Conservation (phyloP, 1,140 invertebrate genomes). For the Gryon sp. region DNA sequence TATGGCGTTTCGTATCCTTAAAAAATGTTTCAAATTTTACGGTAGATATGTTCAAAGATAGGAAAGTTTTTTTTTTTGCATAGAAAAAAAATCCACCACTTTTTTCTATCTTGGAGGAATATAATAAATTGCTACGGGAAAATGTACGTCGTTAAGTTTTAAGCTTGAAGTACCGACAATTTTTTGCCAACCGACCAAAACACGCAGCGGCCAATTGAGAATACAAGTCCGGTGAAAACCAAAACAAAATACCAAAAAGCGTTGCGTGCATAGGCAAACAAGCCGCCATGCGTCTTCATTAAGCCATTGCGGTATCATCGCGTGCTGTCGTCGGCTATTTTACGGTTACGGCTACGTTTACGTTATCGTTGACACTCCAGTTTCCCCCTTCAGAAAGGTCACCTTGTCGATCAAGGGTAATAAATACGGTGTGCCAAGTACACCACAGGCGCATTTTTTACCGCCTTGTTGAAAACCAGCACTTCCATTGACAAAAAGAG, state of each 20-base stretch:
- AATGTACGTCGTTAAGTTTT: constrained; percentile 10
- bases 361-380: constrained; percentile 30
- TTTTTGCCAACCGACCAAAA: constrained; percentile 10
- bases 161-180: not conserved
- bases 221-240: constrained; percentile 25
- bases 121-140: constrained; percentile 5
- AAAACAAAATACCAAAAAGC: constrained; percentile 51
- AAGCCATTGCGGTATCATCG: constrained; percentile 65
- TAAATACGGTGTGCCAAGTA: constrained; percentile 56
- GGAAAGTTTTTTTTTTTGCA: not conserved
- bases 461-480: constrained; percentile 33
- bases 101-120: not conserved
- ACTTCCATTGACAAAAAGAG: constrained; percentile 32
- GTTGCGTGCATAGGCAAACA: constrained; percentile 51
- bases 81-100: constrained; percentile 11
- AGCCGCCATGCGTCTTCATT: constrained; percentile 70
- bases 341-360: constrained; percentile 61
- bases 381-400: constrained; percentile 8
- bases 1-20: constrained; percentile 17
- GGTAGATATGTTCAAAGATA: not conserved
- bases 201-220: constrained; percentile 27
- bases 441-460: constrained; percentile 51
- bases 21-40: constrained; percentile 41
- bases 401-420: constrained; percentile 61
- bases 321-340: constrained; percentile 64